These are phyloP conservation scores for Cervus canadensis DNA, from an alignment of 2,113 vertebrate genomes.

Conservation along the genomic window DNA sequence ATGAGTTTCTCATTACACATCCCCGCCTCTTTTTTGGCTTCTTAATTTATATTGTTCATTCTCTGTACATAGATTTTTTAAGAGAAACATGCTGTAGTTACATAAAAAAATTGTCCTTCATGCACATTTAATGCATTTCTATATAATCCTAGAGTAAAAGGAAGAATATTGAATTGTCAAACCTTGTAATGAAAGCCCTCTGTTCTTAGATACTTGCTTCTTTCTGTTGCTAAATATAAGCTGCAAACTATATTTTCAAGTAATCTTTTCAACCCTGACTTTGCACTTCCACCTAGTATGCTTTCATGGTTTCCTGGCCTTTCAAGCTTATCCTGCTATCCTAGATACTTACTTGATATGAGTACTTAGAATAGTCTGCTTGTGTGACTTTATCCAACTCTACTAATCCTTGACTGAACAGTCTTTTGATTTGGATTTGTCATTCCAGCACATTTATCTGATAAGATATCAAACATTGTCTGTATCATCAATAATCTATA, in stretches of 20 bases:
- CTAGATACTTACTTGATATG: neutral
- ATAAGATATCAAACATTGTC: neutral
- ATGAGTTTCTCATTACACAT: neutral
- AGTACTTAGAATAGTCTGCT: neutral
- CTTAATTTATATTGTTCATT: neutral
- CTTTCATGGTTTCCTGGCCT: neutral
- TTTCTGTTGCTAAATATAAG: neutral
- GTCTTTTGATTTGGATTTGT: neutral
- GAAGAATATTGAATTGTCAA: neutral
- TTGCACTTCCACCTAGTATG: neutral
- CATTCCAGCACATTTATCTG: neutral
- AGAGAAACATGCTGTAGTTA: neutral
- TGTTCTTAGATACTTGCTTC: neutral
- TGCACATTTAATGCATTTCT: neutral
- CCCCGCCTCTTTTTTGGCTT: neutral
- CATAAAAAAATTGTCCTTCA: neutral
- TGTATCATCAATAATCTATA: neutral
- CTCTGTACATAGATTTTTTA: neutral
- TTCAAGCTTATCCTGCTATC: neutral
- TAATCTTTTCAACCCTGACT: neutral
- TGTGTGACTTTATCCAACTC: neutral
- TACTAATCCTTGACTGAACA: neutral
- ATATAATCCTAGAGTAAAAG: neutral
- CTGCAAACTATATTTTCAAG: neutral
- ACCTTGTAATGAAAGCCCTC: neutral